Conservation (phyloP, 1,140 invertebrate genomes). For the Sarcophaga peregrina region DNA sequence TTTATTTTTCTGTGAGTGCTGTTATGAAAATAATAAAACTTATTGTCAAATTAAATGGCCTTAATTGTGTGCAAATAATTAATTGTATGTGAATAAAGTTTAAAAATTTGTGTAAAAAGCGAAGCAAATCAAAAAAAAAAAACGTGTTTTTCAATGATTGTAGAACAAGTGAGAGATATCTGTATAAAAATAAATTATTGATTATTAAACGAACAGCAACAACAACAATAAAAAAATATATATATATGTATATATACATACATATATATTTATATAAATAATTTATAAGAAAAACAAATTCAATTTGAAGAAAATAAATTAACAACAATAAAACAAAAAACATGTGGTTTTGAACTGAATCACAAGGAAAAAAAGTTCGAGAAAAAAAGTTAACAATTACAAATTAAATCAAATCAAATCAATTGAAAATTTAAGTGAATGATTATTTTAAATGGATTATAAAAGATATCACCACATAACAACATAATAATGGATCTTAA, state of each 20-base stretch:
- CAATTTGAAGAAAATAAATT: not conserved
- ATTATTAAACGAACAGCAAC: not conserved
- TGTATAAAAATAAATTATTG: not conserved
- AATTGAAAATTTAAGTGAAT: conserved; percentile 4
- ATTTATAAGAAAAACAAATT: not conserved
- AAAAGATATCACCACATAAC: not conserved
- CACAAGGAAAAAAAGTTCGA: not conserved
- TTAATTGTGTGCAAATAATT: not conserved
- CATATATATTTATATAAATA: not conserved
- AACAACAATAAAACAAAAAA: conserved; percentile 16
- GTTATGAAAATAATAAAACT: not conserved
- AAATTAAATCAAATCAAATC: not conserved
- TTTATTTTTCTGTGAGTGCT: no score
- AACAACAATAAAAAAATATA: not conserved
- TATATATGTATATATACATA: no score
- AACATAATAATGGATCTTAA: conserved; percentile 27
- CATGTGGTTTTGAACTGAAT: conserved; percentile 30
- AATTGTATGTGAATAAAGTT: not conserved
- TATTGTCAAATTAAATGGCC: not conserved
- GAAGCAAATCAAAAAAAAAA: conserved; percentile 11
- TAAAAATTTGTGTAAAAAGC: not conserved
- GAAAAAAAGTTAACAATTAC: conserved; percentile 24
- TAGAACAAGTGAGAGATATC: conserved; percentile 5
- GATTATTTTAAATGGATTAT: not conserved
- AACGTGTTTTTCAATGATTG: conserved; percentile 30